Evolutionary conservation across 2,888 invertebrate genomes (phyloP), one percentile per base, ranked within the genome.

Genomic region (Lochmaea capreae): DNA sequence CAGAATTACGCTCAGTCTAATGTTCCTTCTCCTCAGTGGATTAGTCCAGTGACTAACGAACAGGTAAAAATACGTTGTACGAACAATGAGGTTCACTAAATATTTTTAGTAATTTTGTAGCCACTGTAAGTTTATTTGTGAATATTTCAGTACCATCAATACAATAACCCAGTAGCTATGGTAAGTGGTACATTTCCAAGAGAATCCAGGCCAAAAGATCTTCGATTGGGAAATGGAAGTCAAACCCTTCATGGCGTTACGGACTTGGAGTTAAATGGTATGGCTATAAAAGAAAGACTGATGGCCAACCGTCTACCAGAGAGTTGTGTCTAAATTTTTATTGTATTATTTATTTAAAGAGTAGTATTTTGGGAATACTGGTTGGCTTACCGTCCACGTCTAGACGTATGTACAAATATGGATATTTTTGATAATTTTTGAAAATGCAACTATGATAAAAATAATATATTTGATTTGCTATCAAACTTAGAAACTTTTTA

Each of bases 231-330:
- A 76, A 89, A 89, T 68, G 79, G 80, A 33, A 89, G 89, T 58
- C 88, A 89, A 67, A 88, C 90, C 75, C 86, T 89, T 79, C 88
- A 88, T 72, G 80, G 83, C 71, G 77, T 81, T 14, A 83, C 84
- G 22, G 87, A 87, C 77, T 74, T 89, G 77, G 90, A 90, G 82
- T 91, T 94, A 83, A 95, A 95, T 88, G 95, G 95, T 72, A 92
- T 94, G 87, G 95, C 95, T 84, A 95, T 95, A 87, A 95, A 95
- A 87, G 94, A 95, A 87, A 92, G 95, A 85, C 91, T 95, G 77
- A 94, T 95, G 90, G 94, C 95, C 84, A 94, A 94, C 86, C 92
- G 95, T 85, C 92, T 95, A 85, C 95, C 95, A 61, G 95, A 95
- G 88, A 95, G 95, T 86, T 95, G 95, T 89, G 95, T 95, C 84